Base-by-base conservation (phyloP, 1,140 invertebrate genomes). In the Agrypnia vestita region DNA sequence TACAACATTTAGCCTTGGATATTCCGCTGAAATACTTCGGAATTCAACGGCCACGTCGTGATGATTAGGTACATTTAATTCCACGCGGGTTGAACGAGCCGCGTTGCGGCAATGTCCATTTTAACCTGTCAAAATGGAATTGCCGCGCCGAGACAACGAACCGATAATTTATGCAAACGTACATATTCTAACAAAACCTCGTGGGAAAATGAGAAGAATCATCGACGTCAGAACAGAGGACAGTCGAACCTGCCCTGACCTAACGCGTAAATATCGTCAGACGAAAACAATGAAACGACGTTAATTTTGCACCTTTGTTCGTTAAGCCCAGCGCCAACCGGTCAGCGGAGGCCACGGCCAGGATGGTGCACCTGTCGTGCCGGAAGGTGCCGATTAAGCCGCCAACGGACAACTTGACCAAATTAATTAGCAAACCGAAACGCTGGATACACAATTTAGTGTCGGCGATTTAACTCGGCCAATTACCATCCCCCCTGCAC, bases 391-490 rank as follows among this genome's bases (percentile, higher is more conserved):
- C 69, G 69, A 73, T 73, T 73, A 73, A 73, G 47, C 67, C 7
- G 25, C 56, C 56, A 61, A 21, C 56, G 69, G 19, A 19, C 69
- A 25, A 53, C 51, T 53, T 73, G 69, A 73, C 69, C 69, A 73
- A 73, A 73, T 73, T 73, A 73, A 73, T 73, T 73, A 73, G 69
- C 49, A 73, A 73, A 69, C 35, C n/a, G 64, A n/a, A 47, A 69
- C 6, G 46, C 64, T 69, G 64, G 43, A 69, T 69, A 49, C 64
- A 69, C 17, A 47, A 49, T 46, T 47, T 21, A 15, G 64, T 49
- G 64, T 19, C 49, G 64, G 64, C 25, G 12, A 73, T 25, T 44
- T 21, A 73, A 53, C 69, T 51, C 49, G 25, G 6, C 69, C 69
- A 73, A 73, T 55, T 73, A 55, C 12, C 25, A 0, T 55, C 19